Percentiles rank a stretch among this genome's conserved stretches.
Conservation (phyloP, 2,888 invertebrate species). For the Xestia c-nigrum region DNA sequence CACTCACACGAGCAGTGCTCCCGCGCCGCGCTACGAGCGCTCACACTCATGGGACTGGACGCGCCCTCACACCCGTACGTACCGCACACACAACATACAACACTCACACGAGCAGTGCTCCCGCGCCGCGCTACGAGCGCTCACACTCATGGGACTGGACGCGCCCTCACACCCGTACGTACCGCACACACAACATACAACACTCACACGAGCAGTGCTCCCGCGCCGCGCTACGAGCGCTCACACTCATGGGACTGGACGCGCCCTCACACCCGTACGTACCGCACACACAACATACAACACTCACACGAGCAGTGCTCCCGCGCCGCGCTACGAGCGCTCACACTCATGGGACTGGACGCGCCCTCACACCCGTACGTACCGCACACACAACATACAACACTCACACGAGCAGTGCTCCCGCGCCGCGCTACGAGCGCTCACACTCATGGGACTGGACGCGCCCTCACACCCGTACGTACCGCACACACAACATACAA, state of each 20-base stretch:
- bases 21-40: background rate
- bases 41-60: conserved; percentile 15
- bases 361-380: conserved; percentile 9
- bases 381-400: background rate
- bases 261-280: conserved; percentile 4
- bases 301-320: conserved; percentile 4
- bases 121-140: conserved; percentile 3
- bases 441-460: conserved; percentile 9
- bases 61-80: conserved; percentile 7
- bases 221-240: conserved; percentile 2
- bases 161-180: conserved; percentile 7
- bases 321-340: background rate
- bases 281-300: background rate
- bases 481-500: background rate
- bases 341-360: conserved; percentile 4
- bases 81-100: background rate
- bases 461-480: conserved; percentile 6
- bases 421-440: conserved; percentile 4
- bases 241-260: conserved; percentile 8
- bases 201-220: conserved; percentile 1
- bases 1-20: background rate
- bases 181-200: background rate
- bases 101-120: conserved; percentile 3
- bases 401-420: conserved; percentile 6
- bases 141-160: conserved; percentile 9